A percentile compares a stretch with the other conserved stretches of the same genome.
Evolutionary conservation across 2,888 invertebrate genomes (phyloP).

Genomic region (Terebella lapidaria): DNA sequence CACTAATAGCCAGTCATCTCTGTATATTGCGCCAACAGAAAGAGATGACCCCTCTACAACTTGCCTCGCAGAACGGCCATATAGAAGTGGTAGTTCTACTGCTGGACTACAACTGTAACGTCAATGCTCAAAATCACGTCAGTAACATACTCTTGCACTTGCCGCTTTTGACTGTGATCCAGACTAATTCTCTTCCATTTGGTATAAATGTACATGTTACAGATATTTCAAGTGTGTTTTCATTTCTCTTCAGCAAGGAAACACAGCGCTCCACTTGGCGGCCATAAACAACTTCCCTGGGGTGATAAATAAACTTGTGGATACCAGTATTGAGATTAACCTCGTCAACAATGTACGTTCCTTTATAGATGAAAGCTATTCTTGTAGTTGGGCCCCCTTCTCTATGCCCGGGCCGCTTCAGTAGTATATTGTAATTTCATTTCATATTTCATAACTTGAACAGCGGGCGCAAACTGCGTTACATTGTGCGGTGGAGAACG

Average conservation of each 20-base stretch:
- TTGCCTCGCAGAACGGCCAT: constrained; percentile 95
- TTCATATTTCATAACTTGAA: too few species aligned
- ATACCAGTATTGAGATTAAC: constrained; percentile 75
- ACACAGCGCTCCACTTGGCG: constrained; percentile 93
- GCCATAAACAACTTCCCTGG: constrained; percentile 97
- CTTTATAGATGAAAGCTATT: too few species aligned
- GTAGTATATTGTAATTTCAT: too few species aligned
- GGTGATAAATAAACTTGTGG: constrained; percentile 85
- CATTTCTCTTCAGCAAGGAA: constrained; percentile 66
- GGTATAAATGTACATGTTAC: too few species aligned
- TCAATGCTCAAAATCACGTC: constrained; percentile 48
- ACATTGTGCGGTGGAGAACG: constrained; percentile 71
- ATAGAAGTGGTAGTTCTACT: constrained; percentile 96
- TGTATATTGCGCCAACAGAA: constrained; percentile 50
- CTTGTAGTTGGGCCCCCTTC: too few species aligned
- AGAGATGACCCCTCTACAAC: constrained; percentile 93
- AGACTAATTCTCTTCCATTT: too few species aligned
- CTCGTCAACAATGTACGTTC: constrained; percentile 66
- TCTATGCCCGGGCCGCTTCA: too few species aligned
- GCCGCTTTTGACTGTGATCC: too few species aligned
- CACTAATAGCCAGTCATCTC: too few species aligned
- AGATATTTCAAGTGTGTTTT: background rate
- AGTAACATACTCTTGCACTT: too few species aligned
- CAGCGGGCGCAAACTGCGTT: constrained; percentile 68
- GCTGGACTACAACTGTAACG: constrained; percentile 59